Evolutionary conservation across 1,140 invertebrate genomes (phyloP).

Genomic region (Drosophila punjabiensis): DNA sequence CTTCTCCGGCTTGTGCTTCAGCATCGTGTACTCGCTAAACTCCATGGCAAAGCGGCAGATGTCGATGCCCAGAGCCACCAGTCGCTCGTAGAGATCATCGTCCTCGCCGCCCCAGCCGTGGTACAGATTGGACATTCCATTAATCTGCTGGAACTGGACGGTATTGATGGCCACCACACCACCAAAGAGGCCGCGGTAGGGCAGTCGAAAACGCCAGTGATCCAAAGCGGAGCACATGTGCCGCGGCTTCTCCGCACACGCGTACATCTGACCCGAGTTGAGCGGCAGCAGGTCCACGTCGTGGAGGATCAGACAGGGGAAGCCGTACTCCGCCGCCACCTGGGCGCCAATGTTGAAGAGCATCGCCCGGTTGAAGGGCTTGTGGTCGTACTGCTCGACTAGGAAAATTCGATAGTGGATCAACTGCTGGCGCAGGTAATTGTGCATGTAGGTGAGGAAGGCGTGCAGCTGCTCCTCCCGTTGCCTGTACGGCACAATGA

Average conservation of each 20-base stretch:
- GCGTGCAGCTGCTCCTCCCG: slow-evolving; percentile 91
- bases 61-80: slow-evolving; percentile 86
- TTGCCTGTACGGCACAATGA: slow-evolving; percentile 96
- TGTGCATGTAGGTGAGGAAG: slow-evolving; percentile 96
- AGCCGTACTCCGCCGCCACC: slow-evolving; percentile 90
- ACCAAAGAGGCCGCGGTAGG: slow-evolving; percentile 91
- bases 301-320: slow-evolving; percentile 96
- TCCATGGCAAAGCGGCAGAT: slow-evolving; percentile 90
- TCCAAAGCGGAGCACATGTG: slow-evolving; percentile 97
- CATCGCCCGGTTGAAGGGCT: slow-evolving; percentile 96
- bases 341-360: slow-evolving; percentile 96
- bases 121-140: slow-evolving; percentile 94
- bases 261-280: slow-evolving; percentile 95
- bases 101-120: slow-evolving; percentile 96
- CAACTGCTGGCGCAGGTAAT: slow-evolving; percentile 94
- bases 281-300: slow-evolving; percentile 97
- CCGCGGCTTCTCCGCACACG: slow-evolving; percentile 93
- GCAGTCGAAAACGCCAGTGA: slow-evolving; percentile 93
- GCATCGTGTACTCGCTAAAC: slow-evolving; percentile 92
- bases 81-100: slow-evolving; percentile 93
- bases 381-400: slow-evolving; percentile 92
- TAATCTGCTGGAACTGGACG: slow-evolving; percentile 91
- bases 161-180: slow-evolving; percentile 91
- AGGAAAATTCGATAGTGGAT: slow-evolving; percentile 94
- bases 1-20: slow-evolving; percentile 89